A percentile compares a stretch with the other conserved stretches of the same genome.
These are phyloP conservation scores for Carettochelys insculpta DNA, from an alignment of 2,113 vertebrate genomes.

Conservation along the genomic window DNA sequence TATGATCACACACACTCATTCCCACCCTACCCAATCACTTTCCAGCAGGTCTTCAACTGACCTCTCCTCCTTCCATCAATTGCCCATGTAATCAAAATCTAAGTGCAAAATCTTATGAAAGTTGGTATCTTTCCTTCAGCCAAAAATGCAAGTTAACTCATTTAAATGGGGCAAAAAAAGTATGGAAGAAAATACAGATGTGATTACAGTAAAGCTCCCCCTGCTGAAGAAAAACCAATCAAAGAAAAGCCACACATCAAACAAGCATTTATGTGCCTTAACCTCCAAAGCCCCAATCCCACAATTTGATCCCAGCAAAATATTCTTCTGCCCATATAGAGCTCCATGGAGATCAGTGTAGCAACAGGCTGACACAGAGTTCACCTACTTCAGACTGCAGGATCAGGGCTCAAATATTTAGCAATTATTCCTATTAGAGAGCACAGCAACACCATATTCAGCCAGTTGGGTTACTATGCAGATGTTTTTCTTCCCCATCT, in stretches of 20 bases:
- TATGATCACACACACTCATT: neutral
- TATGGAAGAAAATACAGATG: neutral
- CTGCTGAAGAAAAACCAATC: neutral
- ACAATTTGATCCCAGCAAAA: neutral
- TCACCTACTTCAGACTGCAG: neutral
- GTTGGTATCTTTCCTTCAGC: neutral
- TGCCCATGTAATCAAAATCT: neutral
- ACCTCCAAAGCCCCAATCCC: neutral
- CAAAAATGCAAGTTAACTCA: neutral
- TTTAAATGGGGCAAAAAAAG: neutral
- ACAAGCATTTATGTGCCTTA: neutral
- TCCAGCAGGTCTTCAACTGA: neutral
- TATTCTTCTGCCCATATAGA: neutral
- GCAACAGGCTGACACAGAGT: neutral
- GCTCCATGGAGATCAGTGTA: neutral
- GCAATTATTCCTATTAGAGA: neutral
- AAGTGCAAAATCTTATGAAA: neutral
- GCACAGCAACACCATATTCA: neutral
- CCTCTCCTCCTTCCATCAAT: neutral
- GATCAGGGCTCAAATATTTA: neutral
- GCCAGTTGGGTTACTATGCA: neutral
- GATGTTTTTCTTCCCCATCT: accelerated
- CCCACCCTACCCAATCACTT: neutral
- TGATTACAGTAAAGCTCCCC: neutral
- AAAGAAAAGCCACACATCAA: neutral